A percentile compares a stretch with the other conserved stretches of the same genome.
These are phyloP conservation scores for Regulus satrapa DNA, from an alignment of 2,113 vertebrate genomes.

Conservation along the genomic window DNA sequence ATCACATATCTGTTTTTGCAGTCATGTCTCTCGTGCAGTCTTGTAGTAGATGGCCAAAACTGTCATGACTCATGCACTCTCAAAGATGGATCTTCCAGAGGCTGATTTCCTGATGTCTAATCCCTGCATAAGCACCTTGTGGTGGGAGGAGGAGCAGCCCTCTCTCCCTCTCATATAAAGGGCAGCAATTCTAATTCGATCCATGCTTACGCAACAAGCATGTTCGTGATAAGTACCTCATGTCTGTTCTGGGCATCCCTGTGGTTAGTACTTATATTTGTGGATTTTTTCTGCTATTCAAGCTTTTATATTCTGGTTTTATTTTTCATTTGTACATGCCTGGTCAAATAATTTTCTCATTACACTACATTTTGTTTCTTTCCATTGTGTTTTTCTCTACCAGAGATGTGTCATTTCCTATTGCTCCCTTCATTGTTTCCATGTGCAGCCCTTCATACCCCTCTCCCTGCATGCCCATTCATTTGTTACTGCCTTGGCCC, in stretches of 20 bases:
- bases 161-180: background rate
- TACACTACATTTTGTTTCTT: background rate
- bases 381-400: background rate
- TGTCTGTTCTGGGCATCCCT: background rate
- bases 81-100: background rate
- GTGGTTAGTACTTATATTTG: background rate
- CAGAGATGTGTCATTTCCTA: background rate
- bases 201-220: no score
- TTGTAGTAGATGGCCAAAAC: background rate
- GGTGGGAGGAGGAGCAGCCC: background rate
- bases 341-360: background rate
- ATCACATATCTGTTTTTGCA: background rate
- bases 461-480: background rate
- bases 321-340: background rate
- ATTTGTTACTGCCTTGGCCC: background rate
- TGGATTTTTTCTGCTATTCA: background rate
- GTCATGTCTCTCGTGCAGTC: background rate
- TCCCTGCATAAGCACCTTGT: background rate
- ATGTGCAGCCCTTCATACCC: background rate
- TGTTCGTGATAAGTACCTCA: fast-evolving
- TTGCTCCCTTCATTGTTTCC: background rate
- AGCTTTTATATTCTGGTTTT: background rate
- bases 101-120: background rate
- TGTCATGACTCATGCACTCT: background rate
- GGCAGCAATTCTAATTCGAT: background rate